A percentile compares a stretch with the other conserved stretches of the same genome.
Conservation (phyloP, 2,888 invertebrate genomes). For the Meandrusa payeni region DNA sequence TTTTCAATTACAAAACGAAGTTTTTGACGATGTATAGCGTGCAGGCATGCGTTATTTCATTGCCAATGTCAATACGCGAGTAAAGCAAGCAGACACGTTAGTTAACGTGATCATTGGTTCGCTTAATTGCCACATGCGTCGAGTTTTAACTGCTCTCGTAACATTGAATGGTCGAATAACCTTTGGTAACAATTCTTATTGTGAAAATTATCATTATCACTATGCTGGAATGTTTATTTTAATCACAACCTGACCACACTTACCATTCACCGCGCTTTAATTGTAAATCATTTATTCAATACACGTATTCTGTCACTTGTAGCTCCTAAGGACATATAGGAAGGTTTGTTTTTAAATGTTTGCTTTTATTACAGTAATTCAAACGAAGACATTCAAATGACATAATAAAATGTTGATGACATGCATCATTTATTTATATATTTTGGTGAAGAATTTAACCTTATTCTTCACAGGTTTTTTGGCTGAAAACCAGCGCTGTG, state of each 20-base stretch:
- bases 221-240: neutral
- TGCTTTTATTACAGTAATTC: no score
- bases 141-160: conserved; percentile 1
- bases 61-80: conserved; percentile 52
- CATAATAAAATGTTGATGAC: no score
- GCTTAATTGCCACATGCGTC: neutral
- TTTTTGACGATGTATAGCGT: conserved; percentile 55
- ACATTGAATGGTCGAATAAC: neutral
- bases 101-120: neutral
- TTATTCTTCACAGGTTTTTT: no score
- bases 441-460: no score
- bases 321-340: no score
- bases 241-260: neutral
- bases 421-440: no score
- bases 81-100: conserved; percentile 5
- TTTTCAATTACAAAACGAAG: conserved; percentile 60
- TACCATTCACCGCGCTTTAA: neutral
- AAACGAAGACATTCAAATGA: no score
- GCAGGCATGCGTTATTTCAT: conserved; percentile 52
- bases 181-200: no score
- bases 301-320: neutral
- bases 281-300: conserved; percentile 10
- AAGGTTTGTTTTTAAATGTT: no score
- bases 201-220: neutral
- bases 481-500: no score